Evolutionary conservation across 2,888 invertebrate species (phyloP), one percentile per base, ranked within the genome.

Genomic region (Hyalella azteca): DNA sequence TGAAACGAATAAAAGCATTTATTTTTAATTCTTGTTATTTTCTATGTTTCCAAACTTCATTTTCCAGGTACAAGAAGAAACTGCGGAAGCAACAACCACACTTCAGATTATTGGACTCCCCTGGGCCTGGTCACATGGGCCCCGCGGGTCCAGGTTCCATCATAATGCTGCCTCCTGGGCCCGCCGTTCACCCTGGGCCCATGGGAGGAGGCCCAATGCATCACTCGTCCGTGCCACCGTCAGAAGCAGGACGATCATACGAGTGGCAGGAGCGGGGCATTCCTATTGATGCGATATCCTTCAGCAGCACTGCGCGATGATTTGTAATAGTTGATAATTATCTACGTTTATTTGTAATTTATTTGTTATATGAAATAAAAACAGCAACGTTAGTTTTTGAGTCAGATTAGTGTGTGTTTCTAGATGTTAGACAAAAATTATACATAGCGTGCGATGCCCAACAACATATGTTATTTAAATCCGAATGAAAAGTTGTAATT

Each of bases 261-360:
- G 83, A 83, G 22, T 81, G 83, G 80, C 80, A 81, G 77, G 83
- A 83, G 39, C 41, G 81, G 49, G 81, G 78, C 13, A 76, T 83
- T n/a, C 80, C 83, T 36, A 49, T 84, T 19, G 84, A 84, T 73
- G 76, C 78, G 48, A 78, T 82, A 36, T 84, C 84, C 2, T 81
- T 80, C 39, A 82, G 81, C 26, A 84, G 82, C 75, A 78, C 59
- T 32, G 81, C 80, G 26, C 73, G 82, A 66, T 84, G 54, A 54
- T 29, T n/a, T n/a, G n/a, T n/a, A n/a, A n/a, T n/a, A n/a, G n/a
- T n/a, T n/a, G n/a, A n/a, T n/a, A n/a, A n/a, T n/a, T n/a, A n/a
- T n/a, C n/a, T n/a, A n/a, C n/a, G n/a, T n/a, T n/a, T n/a, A n/a
- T n/a, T n/a, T n/a, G n/a, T n/a, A n/a, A n/a, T n/a, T n/a, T n/a